Conservation (phyloP, 2,797 vertebrate species). For the Intellagama lesueurii region DNA sequence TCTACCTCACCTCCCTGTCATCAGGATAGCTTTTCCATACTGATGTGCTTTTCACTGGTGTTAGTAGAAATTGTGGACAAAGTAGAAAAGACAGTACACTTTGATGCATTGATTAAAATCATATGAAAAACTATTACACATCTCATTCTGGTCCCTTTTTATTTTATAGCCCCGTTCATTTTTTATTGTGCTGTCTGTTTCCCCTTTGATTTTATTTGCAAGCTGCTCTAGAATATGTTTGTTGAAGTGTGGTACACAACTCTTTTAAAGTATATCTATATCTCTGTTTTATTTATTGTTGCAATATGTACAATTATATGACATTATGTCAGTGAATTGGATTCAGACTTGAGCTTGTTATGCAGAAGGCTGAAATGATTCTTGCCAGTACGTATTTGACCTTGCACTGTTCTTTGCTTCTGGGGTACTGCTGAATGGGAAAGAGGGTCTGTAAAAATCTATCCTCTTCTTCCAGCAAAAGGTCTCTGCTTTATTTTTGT, state of each 20-base stretch:
- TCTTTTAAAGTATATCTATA: background rate
- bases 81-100: background rate
- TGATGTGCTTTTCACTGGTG: background rate
- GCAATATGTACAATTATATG: background rate
- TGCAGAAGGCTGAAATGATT: background rate
- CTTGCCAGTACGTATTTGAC: background rate
- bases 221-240: background rate
- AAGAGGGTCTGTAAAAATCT: background rate
- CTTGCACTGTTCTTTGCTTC: background rate
- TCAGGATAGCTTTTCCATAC: no score
- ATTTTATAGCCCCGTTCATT: background rate
- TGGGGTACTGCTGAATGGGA: no score
- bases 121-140: no score
- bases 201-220: background rate
- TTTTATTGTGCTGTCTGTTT: background rate
- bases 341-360: background rate
- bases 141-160: background rate
- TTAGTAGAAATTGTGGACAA: background rate
- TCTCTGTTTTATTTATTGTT: background rate
- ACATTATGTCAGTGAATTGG: background rate
- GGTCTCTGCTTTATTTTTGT: background rate
- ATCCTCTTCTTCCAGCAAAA: background rate
- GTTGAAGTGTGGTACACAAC: background rate
- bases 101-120: background rate
- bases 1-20: background rate